phyloP scores from a whole-genome alignment of 1,140 invertebrate genomes.

The Dufourea novaeangliae region DNA sequence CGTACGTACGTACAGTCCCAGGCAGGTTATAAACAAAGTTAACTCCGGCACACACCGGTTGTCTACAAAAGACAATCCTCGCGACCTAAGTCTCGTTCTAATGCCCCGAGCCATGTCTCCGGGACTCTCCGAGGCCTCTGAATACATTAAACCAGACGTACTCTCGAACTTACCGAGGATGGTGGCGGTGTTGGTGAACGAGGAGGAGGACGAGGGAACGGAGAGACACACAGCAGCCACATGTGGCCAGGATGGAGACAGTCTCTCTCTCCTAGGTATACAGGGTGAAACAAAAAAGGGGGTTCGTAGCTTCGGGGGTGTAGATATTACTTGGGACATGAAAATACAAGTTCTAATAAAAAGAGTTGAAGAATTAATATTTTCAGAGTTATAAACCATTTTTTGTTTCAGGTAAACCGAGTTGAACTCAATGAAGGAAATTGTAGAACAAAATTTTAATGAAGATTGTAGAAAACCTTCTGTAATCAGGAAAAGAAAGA shows the following conservation, averaged over 20 bases:
- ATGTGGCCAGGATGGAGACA: constrained; percentile 34
- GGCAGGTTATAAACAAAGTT: constrained; percentile 58
- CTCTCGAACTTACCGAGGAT: constrained; percentile 40
- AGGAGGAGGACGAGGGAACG: background rate
- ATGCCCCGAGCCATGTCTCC: constrained; percentile 61
- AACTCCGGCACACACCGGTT: constrained; percentile 34
- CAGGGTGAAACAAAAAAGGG: too few species aligned
- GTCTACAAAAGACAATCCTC: constrained; percentile 56
- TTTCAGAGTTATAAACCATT: too few species aligned
- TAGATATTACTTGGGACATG: too few species aligned
- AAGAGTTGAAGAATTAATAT: too few species aligned
- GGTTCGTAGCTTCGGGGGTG: too few species aligned
- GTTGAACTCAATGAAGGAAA: too few species aligned
- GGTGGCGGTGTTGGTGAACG: background rate
- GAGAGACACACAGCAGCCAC: constrained; percentile 29
- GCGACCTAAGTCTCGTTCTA: constrained; percentile 62
- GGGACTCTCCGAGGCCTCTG: constrained; percentile 48
- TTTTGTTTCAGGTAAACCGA: too few species aligned
- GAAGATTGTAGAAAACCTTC: too few species aligned
- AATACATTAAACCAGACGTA: constrained; percentile 65
- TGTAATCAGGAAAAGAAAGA: too few species aligned
- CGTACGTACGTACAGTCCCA: too few species aligned
- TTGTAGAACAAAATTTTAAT: too few species aligned
- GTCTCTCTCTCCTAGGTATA: constrained; percentile 6
- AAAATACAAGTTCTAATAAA: too few species aligned